These are phyloP conservation scores for Ormyrus thymus DNA, from an alignment of 2,888 invertebrate species.

Conservation along the genomic window DNA sequence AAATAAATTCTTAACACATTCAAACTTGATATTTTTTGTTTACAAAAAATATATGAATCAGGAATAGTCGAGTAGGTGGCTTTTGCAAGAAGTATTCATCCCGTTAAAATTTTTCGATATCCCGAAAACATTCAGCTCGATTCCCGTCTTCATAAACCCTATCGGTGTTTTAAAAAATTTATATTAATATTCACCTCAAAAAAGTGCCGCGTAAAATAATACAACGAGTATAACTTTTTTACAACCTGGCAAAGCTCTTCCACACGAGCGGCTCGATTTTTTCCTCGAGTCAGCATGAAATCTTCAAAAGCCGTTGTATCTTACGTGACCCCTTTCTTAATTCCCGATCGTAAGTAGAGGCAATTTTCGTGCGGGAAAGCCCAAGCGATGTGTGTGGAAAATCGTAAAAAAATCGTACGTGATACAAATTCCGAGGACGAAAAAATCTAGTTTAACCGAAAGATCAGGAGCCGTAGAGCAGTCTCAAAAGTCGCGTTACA, in stretches of 20 bases:
- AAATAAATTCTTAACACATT: no score
- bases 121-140: no score
- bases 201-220: background rate
- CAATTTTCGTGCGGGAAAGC: slow-evolving; percentile 28
- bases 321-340: slow-evolving; percentile 42
- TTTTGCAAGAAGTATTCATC: no score
- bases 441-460: background rate
- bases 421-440: slow-evolving; percentile 19
- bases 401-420: slow-evolving; percentile 43
- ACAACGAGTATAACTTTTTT: slow-evolving; percentile 1
- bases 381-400: slow-evolving; percentile 21
- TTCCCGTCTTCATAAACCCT: no score
- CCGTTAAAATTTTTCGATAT: no score
- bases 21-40: no score
- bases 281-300: slow-evolving; percentile 30
- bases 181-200: background rate
- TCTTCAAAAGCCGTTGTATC: slow-evolving; percentile 40
- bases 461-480: background rate
- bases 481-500: slow-evolving; percentile 21
- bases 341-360: slow-evolving; percentile 2
- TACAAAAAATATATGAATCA: no score
- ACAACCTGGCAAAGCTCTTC: background rate
- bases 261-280: background rate
- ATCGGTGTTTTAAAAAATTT: background rate
- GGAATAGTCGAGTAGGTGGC: no score